Evolutionary conservation across 1,140 invertebrate species (phyloP).

Genomic region (Varroa destructor): DNA sequence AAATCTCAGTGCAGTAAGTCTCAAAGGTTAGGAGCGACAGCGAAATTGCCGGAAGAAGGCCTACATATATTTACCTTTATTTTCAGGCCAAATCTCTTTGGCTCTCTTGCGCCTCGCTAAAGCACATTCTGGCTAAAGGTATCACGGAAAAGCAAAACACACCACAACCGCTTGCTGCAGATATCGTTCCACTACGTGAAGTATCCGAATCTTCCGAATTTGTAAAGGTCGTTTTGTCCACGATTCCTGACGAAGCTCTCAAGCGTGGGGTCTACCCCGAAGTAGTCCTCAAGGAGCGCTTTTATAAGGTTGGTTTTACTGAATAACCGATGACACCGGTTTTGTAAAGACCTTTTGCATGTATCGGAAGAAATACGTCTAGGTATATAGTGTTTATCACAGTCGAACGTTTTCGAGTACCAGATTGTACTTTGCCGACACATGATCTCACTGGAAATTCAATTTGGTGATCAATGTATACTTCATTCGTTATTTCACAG

Average conservation of each 20-base stretch:
- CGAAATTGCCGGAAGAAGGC: too few relatives aligned
- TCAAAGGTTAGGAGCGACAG: too few relatives aligned
- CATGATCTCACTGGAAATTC: too few relatives aligned
- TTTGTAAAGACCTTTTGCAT: too few relatives aligned
- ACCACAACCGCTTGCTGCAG: constrained; percentile 21
- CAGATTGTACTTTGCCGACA: too few relatives aligned
- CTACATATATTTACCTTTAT: not conserved
- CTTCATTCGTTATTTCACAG: too few relatives aligned
- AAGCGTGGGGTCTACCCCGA: constrained; percentile 71
- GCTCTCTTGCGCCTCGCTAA: constrained; percentile 9
- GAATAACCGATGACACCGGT: too few relatives aligned
- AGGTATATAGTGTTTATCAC: too few relatives aligned
- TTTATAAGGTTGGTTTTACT: constrained; percentile 51
- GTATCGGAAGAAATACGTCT: too few relatives aligned
- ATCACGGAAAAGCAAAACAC: not conserved
- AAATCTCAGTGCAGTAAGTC: too few relatives aligned
- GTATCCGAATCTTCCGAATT: constrained; percentile 41
- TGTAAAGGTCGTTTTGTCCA: constrained; percentile 55
- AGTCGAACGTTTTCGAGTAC: too few relatives aligned
- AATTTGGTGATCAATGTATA: too few relatives aligned
- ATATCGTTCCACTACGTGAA: constrained; percentile 21
- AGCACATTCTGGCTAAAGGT: constrained; percentile 14
- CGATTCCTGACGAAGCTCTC: constrained; percentile 59
- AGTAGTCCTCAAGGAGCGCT: constrained; percentile 64
- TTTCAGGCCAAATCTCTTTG: constrained; percentile 28